phyloP scores from a whole-genome alignment of 2,888 invertebrate species.

The Barypeithes pellucidus region DNA sequence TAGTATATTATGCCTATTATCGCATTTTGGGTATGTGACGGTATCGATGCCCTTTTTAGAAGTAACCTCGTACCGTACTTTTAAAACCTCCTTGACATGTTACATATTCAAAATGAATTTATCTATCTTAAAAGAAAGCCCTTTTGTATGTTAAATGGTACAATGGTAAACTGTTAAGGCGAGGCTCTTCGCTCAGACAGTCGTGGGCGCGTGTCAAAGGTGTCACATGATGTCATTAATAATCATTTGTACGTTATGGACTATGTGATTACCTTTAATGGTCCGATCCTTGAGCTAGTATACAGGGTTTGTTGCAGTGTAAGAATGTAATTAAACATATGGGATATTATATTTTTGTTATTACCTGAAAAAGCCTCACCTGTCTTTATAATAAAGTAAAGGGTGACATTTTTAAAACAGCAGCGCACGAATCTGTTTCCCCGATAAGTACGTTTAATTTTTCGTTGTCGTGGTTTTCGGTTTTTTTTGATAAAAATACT shows the following conservation, averaged over 20 bases:
- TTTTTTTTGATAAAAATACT: too few species aligned
- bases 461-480: too few species aligned
- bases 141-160: conserved; percentile 42
- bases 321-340: too few species aligned
- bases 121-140: conserved; percentile 22
- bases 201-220: conserved; percentile 31
- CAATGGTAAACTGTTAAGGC: conserved; percentile 25
- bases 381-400: too few species aligned
- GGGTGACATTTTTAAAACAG: too few species aligned
- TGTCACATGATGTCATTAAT: conserved; percentile 28
- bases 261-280: neutral
- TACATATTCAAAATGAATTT: conserved; percentile 16
- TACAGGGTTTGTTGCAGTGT: neutral
- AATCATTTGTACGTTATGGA: conserved; percentile 1
- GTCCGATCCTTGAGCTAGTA: neutral
- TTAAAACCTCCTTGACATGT: neutral
- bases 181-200: conserved; percentile 10
- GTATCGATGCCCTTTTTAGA: neutral
- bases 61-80: neutral
- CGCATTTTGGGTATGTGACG: too few species aligned
- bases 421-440: too few species aligned
- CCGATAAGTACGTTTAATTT: too few species aligned
- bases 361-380: too few species aligned
- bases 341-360: too few species aligned
- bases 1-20: too few species aligned